Base-by-base conservation (phyloP, 2,888 invertebrate species). In the Napeogenes sylphis region DNA sequence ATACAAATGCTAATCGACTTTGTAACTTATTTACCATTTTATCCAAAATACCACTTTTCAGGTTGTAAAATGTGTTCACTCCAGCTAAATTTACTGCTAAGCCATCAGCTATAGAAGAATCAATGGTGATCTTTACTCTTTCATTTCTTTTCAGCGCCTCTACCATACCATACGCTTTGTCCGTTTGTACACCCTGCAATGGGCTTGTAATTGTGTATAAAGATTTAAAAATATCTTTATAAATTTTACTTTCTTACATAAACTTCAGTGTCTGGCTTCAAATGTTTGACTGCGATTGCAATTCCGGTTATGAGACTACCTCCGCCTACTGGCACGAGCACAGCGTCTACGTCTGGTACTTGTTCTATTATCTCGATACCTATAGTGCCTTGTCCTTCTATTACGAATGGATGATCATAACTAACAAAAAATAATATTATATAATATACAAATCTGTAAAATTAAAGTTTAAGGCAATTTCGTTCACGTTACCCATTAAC, bases 281-380 rank as follows among this genome's bases (percentile, higher is more conserved):
- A 88, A 21, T 95, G 94, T 84, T 98, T 99, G 12, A 96, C 91
- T 3, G 97, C 97, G 2, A 96, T 91, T 0, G 97, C 96, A 14
- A 96, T 92, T 0, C 98, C 98, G 8, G 97, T 95, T 47, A 98
- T 93, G 0, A 98, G 91, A 1, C 98, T 97, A n/a, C 95, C 97
- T 3, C 98, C 98, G 0, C 98, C 98, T 0, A 97, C 95, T 0
- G 98, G 98, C 2, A 98, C 92, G 6, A 99, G 87, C 56, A 98
- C 93, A 0, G 98, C 98, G 81, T 99, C 98, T 5, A 97, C 93
- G 59, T 94, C 91, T 0, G 94, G 93, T 0, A 98, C 94, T 84
- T 98, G 96, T 74, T 98, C 98, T 32, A 97, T 83, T 59, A 98
- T 96, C 85, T 99, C 98, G 72, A 98, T 87, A n/a, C 97, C 98